A percentile compares a stretch with the other conserved stretches of the same genome.
phyloP scores from a whole-genome alignment of 2,888 invertebrate species.

The Thymelicus sylvestris region DNA sequence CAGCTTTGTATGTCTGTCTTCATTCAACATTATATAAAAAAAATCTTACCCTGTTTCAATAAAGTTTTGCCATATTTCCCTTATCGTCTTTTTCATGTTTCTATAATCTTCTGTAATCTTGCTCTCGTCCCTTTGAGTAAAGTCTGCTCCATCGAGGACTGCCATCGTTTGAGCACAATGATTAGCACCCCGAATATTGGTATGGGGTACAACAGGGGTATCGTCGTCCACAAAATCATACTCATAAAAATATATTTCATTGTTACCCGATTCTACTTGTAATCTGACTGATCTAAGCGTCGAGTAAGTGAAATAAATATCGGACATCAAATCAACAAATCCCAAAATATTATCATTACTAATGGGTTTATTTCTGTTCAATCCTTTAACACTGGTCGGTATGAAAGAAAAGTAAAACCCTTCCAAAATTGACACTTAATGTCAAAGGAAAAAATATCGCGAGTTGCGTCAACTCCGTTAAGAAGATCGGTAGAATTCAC shows the following conservation, averaged over 20 bases:
- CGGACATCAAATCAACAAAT: conserved; percentile 46
- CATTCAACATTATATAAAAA: neutral
- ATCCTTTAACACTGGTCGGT: too few species aligned
- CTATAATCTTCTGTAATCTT: conserved; percentile 37
- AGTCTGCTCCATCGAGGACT: conserved; percentile 41
- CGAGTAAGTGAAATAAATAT: conserved; percentile 43
- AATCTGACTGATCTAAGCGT: conserved; percentile 51
- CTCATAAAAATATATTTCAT: conserved; percentile 53
- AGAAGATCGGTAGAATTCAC: too few species aligned
- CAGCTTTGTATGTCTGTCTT: too few species aligned
- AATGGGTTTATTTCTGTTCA: conserved; percentile 46
- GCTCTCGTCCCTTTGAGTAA: conserved; percentile 8
- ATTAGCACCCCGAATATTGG: conserved; percentile 50
- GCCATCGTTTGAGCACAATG: conserved; percentile 53
- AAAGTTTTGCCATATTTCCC: conserved; percentile 58
- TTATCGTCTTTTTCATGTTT: conserved; percentile 47
- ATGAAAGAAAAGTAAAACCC: too few species aligned
- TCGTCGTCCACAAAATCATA: conserved; percentile 54
- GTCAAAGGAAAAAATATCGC: too few species aligned
- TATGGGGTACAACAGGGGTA: conserved; percentile 48
- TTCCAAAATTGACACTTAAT: too few species aligned
- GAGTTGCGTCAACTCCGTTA: too few species aligned
- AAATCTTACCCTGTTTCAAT: conserved; percentile 53
- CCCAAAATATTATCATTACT: conserved; percentile 43
- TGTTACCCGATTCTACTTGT: conserved; percentile 47